Base-by-base conservation (phyloP, 2,797 vertebrate genomes). In the Thripadectes ignobilis region DNA sequence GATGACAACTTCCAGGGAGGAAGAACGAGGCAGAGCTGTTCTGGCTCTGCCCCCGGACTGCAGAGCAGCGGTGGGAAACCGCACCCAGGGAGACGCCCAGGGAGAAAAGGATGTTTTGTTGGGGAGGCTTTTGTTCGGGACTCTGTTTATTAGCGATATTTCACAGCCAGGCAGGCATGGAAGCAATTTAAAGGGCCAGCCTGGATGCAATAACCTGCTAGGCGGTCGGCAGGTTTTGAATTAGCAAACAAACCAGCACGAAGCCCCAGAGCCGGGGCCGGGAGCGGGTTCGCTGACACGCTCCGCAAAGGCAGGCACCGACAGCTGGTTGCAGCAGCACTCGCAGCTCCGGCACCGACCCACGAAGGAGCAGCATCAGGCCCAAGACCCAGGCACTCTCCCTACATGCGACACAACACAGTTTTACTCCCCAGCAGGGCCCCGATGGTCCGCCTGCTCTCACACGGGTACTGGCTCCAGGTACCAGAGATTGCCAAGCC, bases 71-170 rank as follows among this genome's bases (percentile, higher is more conserved):
- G 58, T 75, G 89, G 95, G 95, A 96, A 96, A 95, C 95, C 88
- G 9, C 94, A 87, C 94, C 93, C 93, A 93, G 55, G 79, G 88
- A 94, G 85, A 41, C 24, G 91, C 92, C 83, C 61, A 32, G 41
- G 89, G 91, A 93, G 75, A 76, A 88, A 51, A 88, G 87, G 92
- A 93, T 96, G 92, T 96, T 96, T 94, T 91, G 72, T 81, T 93
- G 91, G 10, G 85, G 41, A 81, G 67, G 85, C 82, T 94, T 95
- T 94, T 96, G 95, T 94, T 92, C 74, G 29, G 76, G 66, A 29
- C 82, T 89, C 78, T 80, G 86, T 94, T 94, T 92, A 93, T 82
- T 69, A 79, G 85, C 7, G 5, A 10, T 34, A 73, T n/a, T 82
- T 84, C 88, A 62, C 79, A 86, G 90, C 79, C 80, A 89, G 75